A percentile compares a stretch with the other conserved stretches of the same genome.
Evolutionary conservation across 37 sponge, comb jelly and placozoan species (phyloP).

Genomic region (Hormiphora californensis): DNA sequence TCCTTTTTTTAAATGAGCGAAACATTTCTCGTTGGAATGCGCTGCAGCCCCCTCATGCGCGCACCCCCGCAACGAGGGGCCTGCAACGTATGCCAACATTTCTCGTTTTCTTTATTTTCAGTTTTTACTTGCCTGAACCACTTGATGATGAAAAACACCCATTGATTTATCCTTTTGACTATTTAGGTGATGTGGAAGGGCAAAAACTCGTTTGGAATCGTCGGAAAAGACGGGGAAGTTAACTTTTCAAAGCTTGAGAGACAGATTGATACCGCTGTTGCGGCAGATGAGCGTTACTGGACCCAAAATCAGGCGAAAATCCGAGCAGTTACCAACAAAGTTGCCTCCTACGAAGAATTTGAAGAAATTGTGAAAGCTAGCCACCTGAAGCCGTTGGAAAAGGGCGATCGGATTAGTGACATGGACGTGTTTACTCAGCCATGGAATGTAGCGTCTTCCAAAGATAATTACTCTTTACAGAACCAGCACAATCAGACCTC

Average conservation of each 20-base stretch:
- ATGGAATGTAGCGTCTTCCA: constrained; percentile 8
- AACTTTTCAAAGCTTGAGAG: constrained; percentile 49
- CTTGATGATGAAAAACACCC: not conserved
- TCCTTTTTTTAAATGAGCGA: too few species aligned
- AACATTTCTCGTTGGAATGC: too few species aligned
- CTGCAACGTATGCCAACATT: too few species aligned
- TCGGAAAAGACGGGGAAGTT: constrained; percentile 33
- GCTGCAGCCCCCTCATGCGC: too few species aligned
- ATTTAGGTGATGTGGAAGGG: constrained; percentile 20
- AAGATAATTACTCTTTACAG: too few species aligned
- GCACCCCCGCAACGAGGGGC: too few species aligned
- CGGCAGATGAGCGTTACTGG: constrained; percentile 13
- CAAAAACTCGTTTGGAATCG: constrained; percentile 12
- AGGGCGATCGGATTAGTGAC: constrained; percentile 49
- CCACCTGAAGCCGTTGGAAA: constrained; percentile 27
- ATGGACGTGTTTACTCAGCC: constrained; percentile 39
- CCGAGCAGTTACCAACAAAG: constrained; percentile 34
- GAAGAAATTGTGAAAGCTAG: constrained; percentile 42
- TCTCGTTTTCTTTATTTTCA: too few species aligned
- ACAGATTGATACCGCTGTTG: constrained; percentile 30
- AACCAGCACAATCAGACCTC: too few species aligned
- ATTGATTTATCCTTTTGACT: not conserved
- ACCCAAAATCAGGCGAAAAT: constrained; percentile 24
- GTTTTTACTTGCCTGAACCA: too few species aligned
- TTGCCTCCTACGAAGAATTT: constrained; percentile 51